Evolutionary conservation across 2,888 invertebrate species (phyloP).

Genomic region (Periphyllus acericola): DNA sequence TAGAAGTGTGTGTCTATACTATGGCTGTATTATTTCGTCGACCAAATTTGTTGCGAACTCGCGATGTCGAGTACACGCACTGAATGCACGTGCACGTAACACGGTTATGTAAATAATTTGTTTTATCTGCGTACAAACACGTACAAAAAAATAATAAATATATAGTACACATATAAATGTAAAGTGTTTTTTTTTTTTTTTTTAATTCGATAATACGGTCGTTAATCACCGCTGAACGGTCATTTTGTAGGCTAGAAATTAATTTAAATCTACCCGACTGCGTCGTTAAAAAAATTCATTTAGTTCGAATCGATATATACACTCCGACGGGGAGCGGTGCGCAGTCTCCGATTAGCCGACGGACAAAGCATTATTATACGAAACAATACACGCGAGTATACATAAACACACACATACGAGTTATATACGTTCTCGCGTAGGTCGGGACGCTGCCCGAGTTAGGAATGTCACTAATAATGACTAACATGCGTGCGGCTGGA

Average conservation of each 20-base stretch:
- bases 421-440: neutral
- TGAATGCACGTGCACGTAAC: too few relatives aligned
- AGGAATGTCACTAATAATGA: constrained; percentile 9
- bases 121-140: too few relatives aligned
- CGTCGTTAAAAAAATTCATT: neutral
- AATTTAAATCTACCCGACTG: neutral
- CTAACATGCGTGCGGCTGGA: neutral
- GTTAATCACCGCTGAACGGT: neutral
- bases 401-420: too few relatives aligned
- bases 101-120: too few relatives aligned
- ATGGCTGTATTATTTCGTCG: too few relatives aligned
- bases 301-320: neutral
- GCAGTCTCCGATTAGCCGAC: neutral
- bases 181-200: neutral
- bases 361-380: neutral
- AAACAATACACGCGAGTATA: neutral
- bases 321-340: neutral
- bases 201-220: neutral
- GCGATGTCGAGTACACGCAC: too few relatives aligned
- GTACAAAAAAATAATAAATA: too few relatives aligned
- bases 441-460: neutral
- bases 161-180: too few relatives aligned
- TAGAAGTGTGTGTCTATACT: too few relatives aligned
- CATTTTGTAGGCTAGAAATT: neutral
- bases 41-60: too few relatives aligned